Conservation (phyloP, 2,113 vertebrate genomes). For the Lucifuga dentata region DNA sequence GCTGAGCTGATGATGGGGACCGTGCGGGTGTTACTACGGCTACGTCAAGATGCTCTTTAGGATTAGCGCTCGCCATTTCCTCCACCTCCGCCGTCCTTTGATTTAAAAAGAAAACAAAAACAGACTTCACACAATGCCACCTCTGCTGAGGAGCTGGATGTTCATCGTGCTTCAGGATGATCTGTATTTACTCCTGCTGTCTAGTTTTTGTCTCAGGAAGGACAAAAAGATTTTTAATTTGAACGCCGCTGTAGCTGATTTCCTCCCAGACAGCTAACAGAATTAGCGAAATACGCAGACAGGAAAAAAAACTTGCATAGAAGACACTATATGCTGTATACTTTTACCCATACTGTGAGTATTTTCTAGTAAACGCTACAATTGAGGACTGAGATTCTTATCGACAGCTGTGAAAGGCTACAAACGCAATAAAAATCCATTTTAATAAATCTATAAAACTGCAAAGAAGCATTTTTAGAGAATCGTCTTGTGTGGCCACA, state of each 20-base stretch:
- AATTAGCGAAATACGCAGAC: constrained; percentile 33
- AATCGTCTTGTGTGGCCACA: neutral
- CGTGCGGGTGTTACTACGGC: constrained; percentile 10
- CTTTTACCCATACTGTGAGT: too few relatives aligned
- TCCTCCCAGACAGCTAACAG: constrained; percentile 10
- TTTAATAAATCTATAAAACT: neutral
- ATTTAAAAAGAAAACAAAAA: constrained; percentile 10
- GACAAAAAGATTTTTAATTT: constrained; percentile 42
- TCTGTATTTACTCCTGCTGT: constrained; percentile 20
- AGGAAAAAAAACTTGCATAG: constrained; percentile 10
- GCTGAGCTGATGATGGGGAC: constrained; percentile 13
- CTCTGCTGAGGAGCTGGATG: constrained; percentile 23
- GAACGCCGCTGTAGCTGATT: constrained; percentile 16
- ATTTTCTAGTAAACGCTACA: too few relatives aligned
- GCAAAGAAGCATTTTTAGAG: neutral
- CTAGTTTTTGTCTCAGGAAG: neutral
- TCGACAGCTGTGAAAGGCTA: too few relatives aligned
- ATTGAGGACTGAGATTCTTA: too few relatives aligned
- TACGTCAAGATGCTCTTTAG: constrained; percentile 27
- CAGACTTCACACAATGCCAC: neutral
- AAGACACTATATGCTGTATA: too few relatives aligned
- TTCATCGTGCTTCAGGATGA: constrained; percentile 19
- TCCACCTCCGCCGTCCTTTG: neutral
- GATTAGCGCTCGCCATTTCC: constrained; percentile 11
- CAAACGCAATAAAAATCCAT: too few relatives aligned